Evolutionary conservation across 2,113 vertebrate genomes (phyloP).

Genomic region (Ariopsis seemanni): DNA sequence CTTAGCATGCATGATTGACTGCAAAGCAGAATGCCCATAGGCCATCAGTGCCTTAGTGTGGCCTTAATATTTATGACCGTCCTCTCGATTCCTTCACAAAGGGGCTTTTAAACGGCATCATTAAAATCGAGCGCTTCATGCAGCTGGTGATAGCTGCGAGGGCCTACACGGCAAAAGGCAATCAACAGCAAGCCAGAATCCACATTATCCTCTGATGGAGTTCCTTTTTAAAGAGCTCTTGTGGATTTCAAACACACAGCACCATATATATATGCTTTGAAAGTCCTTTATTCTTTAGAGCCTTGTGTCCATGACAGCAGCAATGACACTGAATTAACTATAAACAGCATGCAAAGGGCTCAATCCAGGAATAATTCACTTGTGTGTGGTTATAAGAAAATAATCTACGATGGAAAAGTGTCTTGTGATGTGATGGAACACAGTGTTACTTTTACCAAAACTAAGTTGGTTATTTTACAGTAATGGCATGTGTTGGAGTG

Average conservation of each 20-base stretch:
- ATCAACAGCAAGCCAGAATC: constrained; percentile 19
- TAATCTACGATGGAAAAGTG: background rate
- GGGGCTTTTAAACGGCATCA: constrained; percentile 45
- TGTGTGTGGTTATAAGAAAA: background rate
- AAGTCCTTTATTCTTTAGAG: background rate
- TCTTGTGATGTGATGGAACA: background rate
- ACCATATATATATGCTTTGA: constrained; percentile 19
- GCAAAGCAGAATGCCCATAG: constrained; percentile 36
- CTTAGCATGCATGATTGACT: constrained; percentile 45
- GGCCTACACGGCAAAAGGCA: constrained; percentile 17
- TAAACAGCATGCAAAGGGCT: background rate
- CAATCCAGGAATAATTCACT: background rate
- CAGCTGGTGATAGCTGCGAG: constrained; percentile 21
- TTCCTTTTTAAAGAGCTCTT: constrained; percentile 30
- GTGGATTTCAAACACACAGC: background rate
- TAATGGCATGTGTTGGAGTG: too few species aligned
- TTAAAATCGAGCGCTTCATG: constrained; percentile 43
- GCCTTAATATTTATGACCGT: constrained; percentile 51
- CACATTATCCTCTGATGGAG: constrained; percentile 35
- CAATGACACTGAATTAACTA: background rate
- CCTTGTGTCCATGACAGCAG: background rate
- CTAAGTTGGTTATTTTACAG: too few species aligned
- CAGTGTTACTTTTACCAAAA: background rate
- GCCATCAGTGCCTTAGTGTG: constrained; percentile 25
- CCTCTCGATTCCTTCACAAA: constrained; percentile 38